Percentiles rank a stretch among this genome's conserved stretches.
Evolutionary conservation across 1,140 invertebrate genomes (phyloP).

Genomic region (Pantala flavescens): DNA sequence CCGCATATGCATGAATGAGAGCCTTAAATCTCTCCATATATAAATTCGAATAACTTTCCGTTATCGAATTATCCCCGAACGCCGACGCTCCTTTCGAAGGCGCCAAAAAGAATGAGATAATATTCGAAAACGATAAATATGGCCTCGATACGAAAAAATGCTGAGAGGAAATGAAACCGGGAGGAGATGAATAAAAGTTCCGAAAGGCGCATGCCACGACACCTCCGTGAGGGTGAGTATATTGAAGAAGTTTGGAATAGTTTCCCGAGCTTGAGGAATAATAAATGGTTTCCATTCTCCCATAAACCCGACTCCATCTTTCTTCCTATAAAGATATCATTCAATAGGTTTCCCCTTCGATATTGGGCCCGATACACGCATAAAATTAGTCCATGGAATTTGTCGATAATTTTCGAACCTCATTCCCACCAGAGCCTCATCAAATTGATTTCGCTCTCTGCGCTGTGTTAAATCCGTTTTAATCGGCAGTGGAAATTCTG

Average conservation of each 20-base stretch:
- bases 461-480: too few relatives aligned
- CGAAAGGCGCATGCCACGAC: background rate
- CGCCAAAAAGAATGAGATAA: background rate
- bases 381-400: too few relatives aligned
- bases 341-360: background rate
- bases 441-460: too few relatives aligned
- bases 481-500: too few relatives aligned
- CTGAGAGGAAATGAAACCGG: background rate
- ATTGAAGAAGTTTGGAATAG: conserved; percentile 10
- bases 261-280: background rate
- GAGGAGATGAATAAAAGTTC: background rate
- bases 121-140: background rate
- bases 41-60: too few relatives aligned
- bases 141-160: background rate
- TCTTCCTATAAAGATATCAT: background rate
- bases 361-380: background rate
- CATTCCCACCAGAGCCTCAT: too few relatives aligned
- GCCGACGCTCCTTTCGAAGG: background rate
- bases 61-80: too few relatives aligned
- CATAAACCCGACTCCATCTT: background rate
- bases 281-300: background rate
- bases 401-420: too few relatives aligned
- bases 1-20: too few relatives aligned
- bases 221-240: background rate
- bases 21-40: too few relatives aligned